A percentile compares a stretch with the other conserved stretches of the same genome.
These are phyloP conservation scores for Spatulosminthurus flaviceps DNA, from an alignment of 2,888 invertebrate species.

Conservation along the genomic window DNA sequence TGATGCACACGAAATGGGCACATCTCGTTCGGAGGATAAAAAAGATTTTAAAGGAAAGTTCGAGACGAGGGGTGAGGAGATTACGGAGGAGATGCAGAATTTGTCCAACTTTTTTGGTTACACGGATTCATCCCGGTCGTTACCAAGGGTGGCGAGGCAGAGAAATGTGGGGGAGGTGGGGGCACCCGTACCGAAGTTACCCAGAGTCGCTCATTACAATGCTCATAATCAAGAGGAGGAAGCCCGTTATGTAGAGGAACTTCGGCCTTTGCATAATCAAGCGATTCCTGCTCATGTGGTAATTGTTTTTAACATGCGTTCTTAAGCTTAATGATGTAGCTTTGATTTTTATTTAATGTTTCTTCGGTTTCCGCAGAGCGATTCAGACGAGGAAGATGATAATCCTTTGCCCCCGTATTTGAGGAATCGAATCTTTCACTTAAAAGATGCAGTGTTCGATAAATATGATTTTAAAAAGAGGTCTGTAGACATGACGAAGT, in stretches of 20 bases:
- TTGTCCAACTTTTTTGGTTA: not conserved
- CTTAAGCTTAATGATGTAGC: not conserved
- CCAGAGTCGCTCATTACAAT: not conserved
- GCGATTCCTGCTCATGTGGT: not conserved
- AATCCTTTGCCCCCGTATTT: too few species aligned
- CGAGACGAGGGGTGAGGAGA: not conserved
- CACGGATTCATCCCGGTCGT: not conserved
- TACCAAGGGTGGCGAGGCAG: not conserved
- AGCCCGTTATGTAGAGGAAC: not conserved
- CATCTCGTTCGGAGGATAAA: not conserved
- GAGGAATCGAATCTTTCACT: not conserved
- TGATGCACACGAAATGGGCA: too few species aligned
- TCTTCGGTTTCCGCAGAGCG: not conserved
- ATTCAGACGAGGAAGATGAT: constrained; percentile 42
- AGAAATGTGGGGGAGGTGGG: constrained; percentile 4
- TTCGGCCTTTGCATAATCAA: not conserved
- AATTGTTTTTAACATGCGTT: not conserved
- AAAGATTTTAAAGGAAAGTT: not conserved
- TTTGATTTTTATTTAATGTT: not conserved
- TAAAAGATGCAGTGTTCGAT: constrained; percentile 48
- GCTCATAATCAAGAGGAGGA: not conserved
- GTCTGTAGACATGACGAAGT: constrained; percentile 31
- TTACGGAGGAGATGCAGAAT: not conserved
- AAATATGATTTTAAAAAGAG: constrained; percentile 53
- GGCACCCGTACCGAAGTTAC: not conserved